These are phyloP conservation scores for Eurystomus glaucurus DNA, from an alignment of 2,797 vertebrate genomes.

Conservation along the genomic window DNA sequence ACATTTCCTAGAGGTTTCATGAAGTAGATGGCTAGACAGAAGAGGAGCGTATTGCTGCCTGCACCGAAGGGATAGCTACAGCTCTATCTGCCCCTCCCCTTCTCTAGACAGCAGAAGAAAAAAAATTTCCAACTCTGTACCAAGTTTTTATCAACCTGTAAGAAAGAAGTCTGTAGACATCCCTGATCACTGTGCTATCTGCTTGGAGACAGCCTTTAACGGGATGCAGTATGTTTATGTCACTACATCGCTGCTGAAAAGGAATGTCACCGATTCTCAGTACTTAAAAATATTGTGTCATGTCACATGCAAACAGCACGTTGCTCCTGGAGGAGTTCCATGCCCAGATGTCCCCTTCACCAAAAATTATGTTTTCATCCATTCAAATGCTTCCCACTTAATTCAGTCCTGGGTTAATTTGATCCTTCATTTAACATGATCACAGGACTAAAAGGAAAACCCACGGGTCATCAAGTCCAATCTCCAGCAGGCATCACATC, in stretches of 20 bases:
- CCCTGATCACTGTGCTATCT: not conserved
- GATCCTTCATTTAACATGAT: constrained; percentile 71
- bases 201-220: not conserved
- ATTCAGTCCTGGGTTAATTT: constrained; percentile 59
- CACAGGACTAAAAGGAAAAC: constrained; percentile 62
- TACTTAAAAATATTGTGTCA: not conserved
- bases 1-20: not conserved
- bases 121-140: not conserved
- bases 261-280: not conserved
- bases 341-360: constrained; percentile 35
- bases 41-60: not conserved
- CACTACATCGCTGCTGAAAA: not conserved
- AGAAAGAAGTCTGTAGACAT: not conserved
- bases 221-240: not conserved
- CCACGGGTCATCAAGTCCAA: constrained; percentile 39
- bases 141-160: not conserved
- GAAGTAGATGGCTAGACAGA: not conserved
- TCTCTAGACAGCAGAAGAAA: not conserved
- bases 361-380: constrained; percentile 46
- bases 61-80: not conserved
- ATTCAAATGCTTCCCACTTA: constrained; percentile 50
- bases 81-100: not conserved
- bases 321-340: constrained; percentile 21
- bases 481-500: constrained; percentile 47
- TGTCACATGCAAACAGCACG: not conserved